Base-by-base conservation (phyloP, 2,113 vertebrate species). In the Atractosteus spatula region DNA sequence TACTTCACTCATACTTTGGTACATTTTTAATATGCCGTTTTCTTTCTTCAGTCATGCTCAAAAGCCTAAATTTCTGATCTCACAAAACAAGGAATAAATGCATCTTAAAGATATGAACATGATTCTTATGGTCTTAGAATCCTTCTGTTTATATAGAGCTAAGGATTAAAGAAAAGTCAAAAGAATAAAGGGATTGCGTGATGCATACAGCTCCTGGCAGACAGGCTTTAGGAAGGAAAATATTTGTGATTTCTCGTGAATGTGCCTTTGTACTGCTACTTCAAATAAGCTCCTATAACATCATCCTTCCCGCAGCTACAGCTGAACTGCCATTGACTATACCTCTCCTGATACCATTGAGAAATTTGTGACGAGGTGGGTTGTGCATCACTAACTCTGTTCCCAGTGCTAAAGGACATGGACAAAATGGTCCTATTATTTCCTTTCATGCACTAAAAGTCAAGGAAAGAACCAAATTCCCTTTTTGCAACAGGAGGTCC, bases 331-430 rank as follows among this genome's bases (percentile, higher is more conserved):
- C 77, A 80, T 78, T 77, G 77, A 72, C 65, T 68, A 57, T 47
- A 41, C 76, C 45, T 74, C 72, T 51, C 70, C 8, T 69, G 70
- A 75, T 71, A 71, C 72, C 1, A 29, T 59, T 75, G 71, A 77
- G 11, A 8, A 65, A 63, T 74, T 71, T 5, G 3, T 68, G 80
- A 80, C 78, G 80, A 82, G 81, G 71, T 29, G 69, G 14, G 56
- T 54, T 61, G 57, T 42, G 70, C 73, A 66, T 51, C 76, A 64
- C 79, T 55, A 62, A 80, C 80, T 73, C 73, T 11, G 56, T 76
- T 79, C 77, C 78, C 77, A 72, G 71, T 78, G 79, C 82, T 80
- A 82, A 86, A 85, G 82, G 82, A 77, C 81, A 80, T 13, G 14
- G 62, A 1, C 68, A 69, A 72, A 85, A 85, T 83, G 76, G 13